Evolutionary conservation across 2,113 vertebrate genomes (phyloP).

Genomic region (Pogona vitticeps): DNA sequence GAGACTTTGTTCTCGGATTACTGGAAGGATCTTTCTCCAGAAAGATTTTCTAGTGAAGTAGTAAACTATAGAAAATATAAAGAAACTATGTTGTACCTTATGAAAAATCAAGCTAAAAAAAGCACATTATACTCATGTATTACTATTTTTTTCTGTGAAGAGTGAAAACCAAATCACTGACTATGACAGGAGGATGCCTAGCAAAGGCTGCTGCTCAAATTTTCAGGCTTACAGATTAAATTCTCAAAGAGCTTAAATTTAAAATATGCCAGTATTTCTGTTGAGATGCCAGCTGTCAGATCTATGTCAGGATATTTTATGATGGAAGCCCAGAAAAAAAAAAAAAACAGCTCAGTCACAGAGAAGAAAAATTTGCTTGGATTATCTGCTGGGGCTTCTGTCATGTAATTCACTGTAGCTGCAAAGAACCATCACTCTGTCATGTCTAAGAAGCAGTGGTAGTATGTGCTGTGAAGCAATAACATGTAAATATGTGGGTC

Average conservation of each 20-base stretch:
- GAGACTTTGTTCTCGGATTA: too few species aligned
- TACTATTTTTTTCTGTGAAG: not conserved
- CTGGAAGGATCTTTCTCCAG: not conserved
- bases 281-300: constrained; percentile 61
- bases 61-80: constrained; percentile 9
- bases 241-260: constrained; percentile 61
- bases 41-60: not conserved
- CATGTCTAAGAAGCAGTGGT: constrained; percentile 2
- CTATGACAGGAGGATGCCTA: constrained; percentile 51
- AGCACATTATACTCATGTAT: constrained; percentile 36
- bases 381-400: constrained; percentile 45
- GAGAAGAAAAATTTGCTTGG: constrained; percentile 56
- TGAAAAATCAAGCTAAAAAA: not conserved
- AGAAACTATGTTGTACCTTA: not conserved
- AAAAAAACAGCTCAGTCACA: constrained; percentile 61
- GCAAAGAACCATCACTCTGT: not conserved
- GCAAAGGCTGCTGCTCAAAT: constrained; percentile 52
- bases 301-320: constrained; percentile 53
- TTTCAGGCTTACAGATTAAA: constrained; percentile 57
- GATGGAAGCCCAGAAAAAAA: constrained; percentile 60
- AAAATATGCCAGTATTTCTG: constrained; percentile 42
- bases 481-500: not conserved
- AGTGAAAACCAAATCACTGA: constrained; percentile 26
- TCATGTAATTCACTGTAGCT: constrained; percentile 44
- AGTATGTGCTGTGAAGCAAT: not conserved